Base-by-base conservation (phyloP, 2,888 invertebrate species). In the Acronicta alni region DNA sequence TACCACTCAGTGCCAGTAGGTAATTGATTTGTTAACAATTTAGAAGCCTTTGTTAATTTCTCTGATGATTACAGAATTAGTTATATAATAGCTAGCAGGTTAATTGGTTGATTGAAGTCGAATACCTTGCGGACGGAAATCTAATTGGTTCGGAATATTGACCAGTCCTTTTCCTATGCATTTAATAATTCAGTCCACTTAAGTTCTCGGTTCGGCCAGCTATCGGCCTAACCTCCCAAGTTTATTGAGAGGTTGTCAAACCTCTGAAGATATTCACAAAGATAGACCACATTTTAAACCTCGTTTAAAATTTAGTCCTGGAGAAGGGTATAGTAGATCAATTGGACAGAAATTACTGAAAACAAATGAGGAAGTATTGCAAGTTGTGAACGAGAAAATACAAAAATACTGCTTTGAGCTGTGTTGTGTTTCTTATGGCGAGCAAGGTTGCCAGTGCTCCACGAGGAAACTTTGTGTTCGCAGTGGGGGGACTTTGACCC, bases 91-190 rank as follows among this genome's bases (percentile, higher is more conserved):
- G 68, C 61, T 55, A 69, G 26, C 57, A 62, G 64, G 61, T 55
- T 67, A 72, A 72, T 74, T 67, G 38, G 74, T 74, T 67, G 38
- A 75, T 74, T 67, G 66, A 65, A 57, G 42, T 60, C 23, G 53
- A 65, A 65, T 45, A n/a, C 69, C 61, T 57, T 53, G 49, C 51
- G 48, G 64, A 55, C 57, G 47, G 48, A 45, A 61, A 72, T 5
- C 65, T 76, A 75, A 79, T 76, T 76, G 73, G 72, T 75, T 65
- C 51, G 44, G 62, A 57, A 35, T 60, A 66, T 60, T 64, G 60
- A 62, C 26, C 43, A 57, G 60, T 66, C 48, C 20, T 23, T 49
- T 54, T 53, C 9, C 42, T 53, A 35, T 43, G 57, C 61, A 65
- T 58, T 67, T 16, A 60, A 77, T 60, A 60, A 73, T 70, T 73